Percentiles rank a stretch among this genome's conserved stretches.
These are phyloP conservation scores for Homalodisca vitripennis DNA, from an alignment of 1,140 invertebrate species.

Conservation along the genomic window DNA sequence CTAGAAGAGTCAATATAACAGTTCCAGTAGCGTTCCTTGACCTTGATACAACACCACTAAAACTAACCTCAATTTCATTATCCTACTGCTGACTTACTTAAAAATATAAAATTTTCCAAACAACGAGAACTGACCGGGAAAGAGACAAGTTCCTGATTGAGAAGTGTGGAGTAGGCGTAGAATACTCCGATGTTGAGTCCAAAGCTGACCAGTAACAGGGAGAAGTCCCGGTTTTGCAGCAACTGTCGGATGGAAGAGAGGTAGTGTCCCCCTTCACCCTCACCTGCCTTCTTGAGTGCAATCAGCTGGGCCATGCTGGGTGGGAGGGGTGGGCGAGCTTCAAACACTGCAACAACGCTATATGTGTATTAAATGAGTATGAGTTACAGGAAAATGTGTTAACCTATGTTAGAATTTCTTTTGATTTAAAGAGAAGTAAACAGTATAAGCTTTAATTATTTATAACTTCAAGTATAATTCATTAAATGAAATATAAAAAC, in stretches of 20 bases:
- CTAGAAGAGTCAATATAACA: too few relatives aligned
- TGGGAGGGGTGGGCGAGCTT: slow-evolving; percentile 71
- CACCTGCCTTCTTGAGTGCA: slow-evolving; percentile 45
- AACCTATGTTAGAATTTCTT: not conserved
- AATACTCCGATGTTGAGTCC: slow-evolving; percentile 93
- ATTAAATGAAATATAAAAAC: too few relatives aligned
- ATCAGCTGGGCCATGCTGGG: slow-evolving; percentile 74
- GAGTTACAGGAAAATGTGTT: not conserved
- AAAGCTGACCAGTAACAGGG: slow-evolving; percentile 80
- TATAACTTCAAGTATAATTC: too few relatives aligned
- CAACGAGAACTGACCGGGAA: slow-evolving; percentile 70
- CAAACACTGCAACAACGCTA: slow-evolving; percentile 77
- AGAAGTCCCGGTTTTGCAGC: slow-evolving; percentile 70
- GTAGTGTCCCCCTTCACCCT: slow-evolving; percentile 56
- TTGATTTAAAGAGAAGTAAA: not conserved
- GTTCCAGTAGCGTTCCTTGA: too few relatives aligned
- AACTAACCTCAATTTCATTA: not conserved
- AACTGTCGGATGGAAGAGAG: slow-evolving; percentile 69
- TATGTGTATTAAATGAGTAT: too few relatives aligned
- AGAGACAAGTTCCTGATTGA: slow-evolving; percentile 78
- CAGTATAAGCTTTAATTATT: not conserved
- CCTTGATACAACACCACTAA: too few relatives aligned
- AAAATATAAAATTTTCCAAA: not conserved
- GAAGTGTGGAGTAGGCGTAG: slow-evolving; percentile 89
- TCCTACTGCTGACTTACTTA: not conserved